Base-by-base conservation (phyloP, 2,797 vertebrate genomes). In the Macropus fuliginosus region DNA sequence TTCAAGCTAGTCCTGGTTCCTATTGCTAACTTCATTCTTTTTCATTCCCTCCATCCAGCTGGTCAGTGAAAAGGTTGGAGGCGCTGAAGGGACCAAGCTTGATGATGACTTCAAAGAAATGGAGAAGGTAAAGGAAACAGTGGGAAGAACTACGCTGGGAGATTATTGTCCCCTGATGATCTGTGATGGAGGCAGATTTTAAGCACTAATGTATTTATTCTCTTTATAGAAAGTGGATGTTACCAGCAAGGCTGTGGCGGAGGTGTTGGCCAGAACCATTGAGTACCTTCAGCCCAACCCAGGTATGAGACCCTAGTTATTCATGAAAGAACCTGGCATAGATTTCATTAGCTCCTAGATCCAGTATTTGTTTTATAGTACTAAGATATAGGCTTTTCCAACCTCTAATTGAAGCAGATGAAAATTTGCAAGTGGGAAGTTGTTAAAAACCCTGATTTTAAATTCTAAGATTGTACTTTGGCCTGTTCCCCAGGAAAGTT, bases 261-360 rank as follows among this genome's bases (percentile, higher is more conserved):
- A 99, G 96, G 99, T 99, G 0, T 98, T 99, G 98, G 99, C 99
- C 96, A 99, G 99, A 98, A 99, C 99, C 40, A 99, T 99, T 0
- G 99, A 99, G 98, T 99, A 99, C 98, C 99, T 99, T 93, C 99
- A 99, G 96, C 99, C 99, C 13, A 99, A 99, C 98, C 99, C 99
- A 97, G 99, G 99, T 99, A 98, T 98, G 98, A 21, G 16, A 24
- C 0, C 1, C 87, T 0, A 1, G 55, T 24, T 56, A 50, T 16
- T 54, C 3, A 87, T 11, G 0, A 0, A 34, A 50, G 24, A 52
- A 24, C 21, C 52, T 92, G 28, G 29, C 50, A 87, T 34, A 0
- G 4, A 10, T 31, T 34, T 11, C 27, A 56, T 0, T 0, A 46
- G 74, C 13, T 34, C 28, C 29, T 24, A 87, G 74, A 50, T 87